Conservation (phyloP, 2,888 invertebrate genomes). For the Melieria crassipennis region DNA sequence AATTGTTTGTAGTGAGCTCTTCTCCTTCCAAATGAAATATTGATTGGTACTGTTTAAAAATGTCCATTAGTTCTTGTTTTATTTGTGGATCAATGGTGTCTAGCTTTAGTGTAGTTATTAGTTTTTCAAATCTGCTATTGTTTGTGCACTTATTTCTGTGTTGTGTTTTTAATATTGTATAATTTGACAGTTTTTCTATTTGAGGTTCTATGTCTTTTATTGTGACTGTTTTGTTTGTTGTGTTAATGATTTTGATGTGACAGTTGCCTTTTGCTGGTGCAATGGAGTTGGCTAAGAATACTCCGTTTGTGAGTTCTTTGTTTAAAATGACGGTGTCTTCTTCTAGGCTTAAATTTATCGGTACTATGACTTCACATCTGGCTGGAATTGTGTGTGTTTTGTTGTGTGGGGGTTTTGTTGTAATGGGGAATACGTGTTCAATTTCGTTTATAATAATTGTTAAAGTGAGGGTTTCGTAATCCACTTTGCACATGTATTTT, state of each 20-base stretch:
- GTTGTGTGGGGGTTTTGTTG: slow-evolving; percentile 10
- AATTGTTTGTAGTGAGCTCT: slow-evolving; percentile 22
- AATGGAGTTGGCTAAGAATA: slow-evolving; percentile 11
- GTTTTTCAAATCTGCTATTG: neutral
- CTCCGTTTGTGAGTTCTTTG: neutral
- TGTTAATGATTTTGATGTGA: slow-evolving; percentile 28
- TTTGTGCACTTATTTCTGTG: neutral
- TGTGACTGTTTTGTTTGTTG: neutral
- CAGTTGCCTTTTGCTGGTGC: slow-evolving; percentile 15
- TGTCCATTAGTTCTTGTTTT: slow-evolving; percentile 10
- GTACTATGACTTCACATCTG: slow-evolving; percentile 26
- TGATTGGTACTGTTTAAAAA: slow-evolving; percentile 15
- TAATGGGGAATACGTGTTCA: slow-evolving; percentile 13
- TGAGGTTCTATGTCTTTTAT: slow-evolving; percentile 6
- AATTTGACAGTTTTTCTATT: slow-evolving; percentile 12
- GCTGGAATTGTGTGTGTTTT: slow-evolving; percentile 22
- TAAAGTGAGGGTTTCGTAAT: slow-evolving; percentile 30
- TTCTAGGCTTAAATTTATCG: slow-evolving; percentile 2
- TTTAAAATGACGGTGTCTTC: neutral
- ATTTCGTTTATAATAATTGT: slow-evolving; percentile 9
- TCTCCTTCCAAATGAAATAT: slow-evolving; percentile 25
- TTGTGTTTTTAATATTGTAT: neutral
- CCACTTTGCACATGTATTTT: slow-evolving; percentile 27
- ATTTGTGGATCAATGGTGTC: slow-evolving; percentile 4
- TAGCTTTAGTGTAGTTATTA: slow-evolving; percentile 13